Conservation (phyloP, 2,797 vertebrate genomes). For the Nyctalus aviator region DNA sequence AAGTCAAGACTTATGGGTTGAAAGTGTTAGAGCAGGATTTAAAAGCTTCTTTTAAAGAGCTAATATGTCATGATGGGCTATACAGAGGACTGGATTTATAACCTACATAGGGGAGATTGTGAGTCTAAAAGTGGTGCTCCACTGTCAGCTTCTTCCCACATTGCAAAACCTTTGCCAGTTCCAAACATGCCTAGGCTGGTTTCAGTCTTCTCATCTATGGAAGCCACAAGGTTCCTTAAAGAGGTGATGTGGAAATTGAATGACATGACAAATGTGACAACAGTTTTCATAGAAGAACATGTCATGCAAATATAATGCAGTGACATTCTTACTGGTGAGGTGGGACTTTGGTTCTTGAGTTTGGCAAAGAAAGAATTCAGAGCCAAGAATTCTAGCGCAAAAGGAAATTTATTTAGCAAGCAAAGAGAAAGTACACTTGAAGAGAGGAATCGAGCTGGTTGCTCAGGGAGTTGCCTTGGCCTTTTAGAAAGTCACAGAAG, state of each 20-base stretch:
- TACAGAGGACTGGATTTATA: not conserved
- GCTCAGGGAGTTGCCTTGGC: not conserved
- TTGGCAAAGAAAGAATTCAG: not conserved
- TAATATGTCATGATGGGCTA: not conserved
- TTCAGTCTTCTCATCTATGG: not conserved
- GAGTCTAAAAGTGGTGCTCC: not conserved
- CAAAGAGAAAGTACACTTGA: not conserved
- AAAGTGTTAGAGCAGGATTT: not conserved
- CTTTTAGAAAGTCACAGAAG: not conserved
- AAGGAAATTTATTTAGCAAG: not conserved
- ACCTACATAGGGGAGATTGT: not conserved
- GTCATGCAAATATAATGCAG: no score
- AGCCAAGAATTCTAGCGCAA: not conserved
- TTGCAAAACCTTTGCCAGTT: not conserved
- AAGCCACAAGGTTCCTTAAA: not conserved
- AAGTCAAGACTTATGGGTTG: not conserved
- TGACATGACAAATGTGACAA: not conserved
- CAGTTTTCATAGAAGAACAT: not conserved
- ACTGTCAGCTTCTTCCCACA: not conserved
- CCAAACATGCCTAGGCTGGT: not conserved
- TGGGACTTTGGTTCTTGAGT: not conserved
- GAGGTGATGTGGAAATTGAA: not conserved
- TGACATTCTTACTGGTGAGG: not conserved
- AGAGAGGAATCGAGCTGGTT: not conserved
- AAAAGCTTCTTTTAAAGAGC: not conserved